Percentiles rank a stretch among this genome's conserved stretches.
These are phyloP conservation scores for Piaya cayana DNA, from an alignment of 2,113 vertebrate species.

Conservation along the genomic window DNA sequence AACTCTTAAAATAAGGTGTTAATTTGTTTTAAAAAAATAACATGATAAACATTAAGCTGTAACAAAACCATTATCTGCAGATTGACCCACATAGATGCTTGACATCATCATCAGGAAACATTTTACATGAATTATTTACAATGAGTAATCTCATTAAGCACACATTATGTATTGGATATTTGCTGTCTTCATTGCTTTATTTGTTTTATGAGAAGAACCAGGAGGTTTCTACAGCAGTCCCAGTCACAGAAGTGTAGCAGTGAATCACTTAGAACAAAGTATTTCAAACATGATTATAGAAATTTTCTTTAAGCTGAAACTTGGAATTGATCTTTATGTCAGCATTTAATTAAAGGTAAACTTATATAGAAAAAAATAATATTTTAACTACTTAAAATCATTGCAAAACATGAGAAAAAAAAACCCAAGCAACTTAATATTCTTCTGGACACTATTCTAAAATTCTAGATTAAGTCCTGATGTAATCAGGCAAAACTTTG, in stretches of 20 bases:
- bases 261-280: constrained; percentile 33
- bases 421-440: neutral
- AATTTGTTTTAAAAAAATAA: neutral
- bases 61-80: constrained; percentile 15
- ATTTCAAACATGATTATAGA: constrained; percentile 50
- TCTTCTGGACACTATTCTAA: neutral
- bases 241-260: constrained; percentile 12
- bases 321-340: constrained; percentile 8
- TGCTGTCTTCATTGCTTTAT: constrained; percentile 30
- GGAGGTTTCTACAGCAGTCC: neutral
- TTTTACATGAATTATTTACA: constrained; percentile 18
- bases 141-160: constrained; percentile 8
- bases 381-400: constrained; percentile 16
- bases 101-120: constrained; percentile 24
- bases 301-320: constrained; percentile 25
- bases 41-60: neutral
- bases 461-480: neutral
- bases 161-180: neutral
- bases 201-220: constrained; percentile 19
- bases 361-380: neutral
- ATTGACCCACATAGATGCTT: constrained; percentile 30
- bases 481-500: neutral
- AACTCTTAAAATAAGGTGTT: neutral
- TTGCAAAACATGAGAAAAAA: neutral
- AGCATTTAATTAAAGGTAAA: constrained; percentile 20